Percentiles rank a stretch among this genome's conserved stretches.
Conservation (phyloP, 1,140 invertebrate species). For the Antheraea pernyi region DNA sequence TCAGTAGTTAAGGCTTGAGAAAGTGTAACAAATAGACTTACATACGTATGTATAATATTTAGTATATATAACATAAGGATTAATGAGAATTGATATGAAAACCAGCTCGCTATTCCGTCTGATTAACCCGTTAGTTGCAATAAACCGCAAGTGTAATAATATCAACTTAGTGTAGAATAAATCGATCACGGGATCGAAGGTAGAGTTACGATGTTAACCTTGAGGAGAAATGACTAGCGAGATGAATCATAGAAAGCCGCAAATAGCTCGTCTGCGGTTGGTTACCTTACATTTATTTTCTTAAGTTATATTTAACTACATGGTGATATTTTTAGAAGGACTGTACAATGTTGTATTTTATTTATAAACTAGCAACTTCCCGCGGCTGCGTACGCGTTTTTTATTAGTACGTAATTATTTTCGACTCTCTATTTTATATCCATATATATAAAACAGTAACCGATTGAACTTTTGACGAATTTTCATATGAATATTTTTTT, state of each 20-base stretch:
- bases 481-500: too few relatives aligned
- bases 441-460: too few relatives aligned
- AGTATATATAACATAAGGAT: too few relatives aligned
- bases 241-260: conserved; percentile 19
- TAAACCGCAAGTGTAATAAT: not conserved
- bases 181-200: conserved; percentile 1
- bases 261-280: conserved; percentile 15
- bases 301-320: conserved; percentile 2
- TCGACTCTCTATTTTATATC: too few relatives aligned
- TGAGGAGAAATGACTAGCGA: conserved; percentile 9
- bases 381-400: too few relatives aligned
- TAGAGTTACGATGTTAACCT: conserved; percentile 9
- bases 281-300: conserved; percentile 9
- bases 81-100: too few relatives aligned
- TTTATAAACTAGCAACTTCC: not conserved
- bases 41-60: too few relatives aligned
- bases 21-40: too few relatives aligned
- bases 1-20: too few relatives aligned
- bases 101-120: too few relatives aligned
- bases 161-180: not conserved
- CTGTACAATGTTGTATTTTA: not conserved
- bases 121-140: not conserved
- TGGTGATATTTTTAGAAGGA: not conserved
- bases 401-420: too few relatives aligned
- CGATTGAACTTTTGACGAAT: too few relatives aligned